Conservation (phyloP, 2,888 invertebrate genomes). For the Cynaeus angustus region DNA sequence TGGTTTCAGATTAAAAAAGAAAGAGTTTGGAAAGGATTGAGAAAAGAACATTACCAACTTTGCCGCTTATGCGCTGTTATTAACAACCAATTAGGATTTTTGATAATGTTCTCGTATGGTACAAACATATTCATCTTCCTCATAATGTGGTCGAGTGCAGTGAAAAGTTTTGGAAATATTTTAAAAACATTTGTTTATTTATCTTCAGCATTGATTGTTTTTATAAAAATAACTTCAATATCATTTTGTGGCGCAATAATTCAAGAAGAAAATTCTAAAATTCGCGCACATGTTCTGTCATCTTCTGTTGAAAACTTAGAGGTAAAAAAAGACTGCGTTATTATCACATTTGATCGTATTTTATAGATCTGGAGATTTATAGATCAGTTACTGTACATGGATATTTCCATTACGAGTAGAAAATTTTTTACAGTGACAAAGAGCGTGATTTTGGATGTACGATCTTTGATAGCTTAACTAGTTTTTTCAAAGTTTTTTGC, state of each 20-base stretch:
- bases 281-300: background rate
- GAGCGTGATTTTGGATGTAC: background rate
- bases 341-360: background rate
- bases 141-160: background rate
- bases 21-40: background rate
- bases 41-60: slow-evolving; percentile 1
- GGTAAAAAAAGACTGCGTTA: background rate
- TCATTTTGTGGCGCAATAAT: background rate
- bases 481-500: background rate
- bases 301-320: background rate
- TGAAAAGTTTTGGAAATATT: background rate
- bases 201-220: background rate
- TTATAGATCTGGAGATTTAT: background rate
- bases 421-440: background rate
- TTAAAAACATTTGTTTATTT: background rate
- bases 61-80: background rate
- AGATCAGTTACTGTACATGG: background rate
- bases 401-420: background rate
- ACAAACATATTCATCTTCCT: slow-evolving; percentile 3
- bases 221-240: background rate
- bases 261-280: slow-evolving; percentile 4
- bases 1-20: background rate
- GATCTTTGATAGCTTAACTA: background rate
- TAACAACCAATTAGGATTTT: background rate
- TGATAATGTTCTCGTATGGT: background rate